Percentiles rank a stretch among this genome's conserved stretches.
These are phyloP conservation scores for Ceratotherium simum DNA, from an alignment of 2,113 vertebrate species.

Conservation along the genomic window DNA sequence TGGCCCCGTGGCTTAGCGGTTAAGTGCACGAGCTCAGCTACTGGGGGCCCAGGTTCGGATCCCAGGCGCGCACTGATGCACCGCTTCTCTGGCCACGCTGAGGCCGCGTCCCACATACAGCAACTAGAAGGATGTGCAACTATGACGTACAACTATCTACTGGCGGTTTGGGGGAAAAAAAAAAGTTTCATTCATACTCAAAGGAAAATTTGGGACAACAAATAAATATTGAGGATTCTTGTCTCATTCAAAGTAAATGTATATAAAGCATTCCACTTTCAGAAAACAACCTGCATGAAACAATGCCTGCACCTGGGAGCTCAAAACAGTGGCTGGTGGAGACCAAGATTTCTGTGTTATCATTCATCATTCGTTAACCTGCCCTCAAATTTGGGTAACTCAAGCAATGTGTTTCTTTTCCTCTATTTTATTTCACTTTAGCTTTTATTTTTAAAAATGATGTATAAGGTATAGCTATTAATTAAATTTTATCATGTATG, in stretches of 20 bases:
- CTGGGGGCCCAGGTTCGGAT: too few relatives aligned
- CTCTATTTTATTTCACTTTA: conserved; percentile 5
- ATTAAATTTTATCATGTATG: background rate
- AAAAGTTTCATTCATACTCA: background rate
- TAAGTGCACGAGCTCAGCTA: too few relatives aligned
- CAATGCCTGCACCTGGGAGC: too few relatives aligned
- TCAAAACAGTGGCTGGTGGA: background rate
- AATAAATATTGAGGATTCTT: background rate
- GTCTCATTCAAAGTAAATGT: background rate
- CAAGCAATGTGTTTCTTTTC: background rate
- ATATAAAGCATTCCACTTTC: background rate
- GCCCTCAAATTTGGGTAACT: background rate
- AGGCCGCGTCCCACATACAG: too few relatives aligned
- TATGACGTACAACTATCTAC: too few relatives aligned
- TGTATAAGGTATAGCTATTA: background rate
- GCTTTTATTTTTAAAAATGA: background rate
- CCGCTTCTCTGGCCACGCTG: too few relatives aligned
- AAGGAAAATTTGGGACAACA: background rate
- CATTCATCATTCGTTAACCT: background rate
- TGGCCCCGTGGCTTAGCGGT: too few relatives aligned
- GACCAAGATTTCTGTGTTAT: background rate
- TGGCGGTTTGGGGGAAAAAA: too few relatives aligned
- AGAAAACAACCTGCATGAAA: background rate
- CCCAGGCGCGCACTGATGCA: too few relatives aligned
- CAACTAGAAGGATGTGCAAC: too few relatives aligned